These are phyloP conservation scores for Umimayanthus chanpuru DNA, from an alignment of 92 coral and sea anemone species.

Conservation along the genomic window DNA sequence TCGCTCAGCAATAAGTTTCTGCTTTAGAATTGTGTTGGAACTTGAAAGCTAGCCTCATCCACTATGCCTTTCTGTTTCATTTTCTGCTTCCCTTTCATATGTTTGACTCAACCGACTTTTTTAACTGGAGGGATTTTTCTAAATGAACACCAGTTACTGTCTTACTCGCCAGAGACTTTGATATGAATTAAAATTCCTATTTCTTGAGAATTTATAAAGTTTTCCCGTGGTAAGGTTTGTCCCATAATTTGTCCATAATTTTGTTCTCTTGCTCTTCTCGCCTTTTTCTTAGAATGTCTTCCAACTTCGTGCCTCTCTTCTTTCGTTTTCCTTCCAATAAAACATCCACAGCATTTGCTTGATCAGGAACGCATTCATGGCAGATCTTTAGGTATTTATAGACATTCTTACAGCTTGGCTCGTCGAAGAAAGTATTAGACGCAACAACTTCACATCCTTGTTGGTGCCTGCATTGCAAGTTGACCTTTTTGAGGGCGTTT, in stretches of 20 bases:
- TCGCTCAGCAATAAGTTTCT: too few relatives aligned
- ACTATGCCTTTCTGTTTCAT: background rate
- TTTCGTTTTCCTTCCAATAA: conserved; percentile 74
- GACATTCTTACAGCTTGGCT: conserved; percentile 91
- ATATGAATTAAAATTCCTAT: background rate
- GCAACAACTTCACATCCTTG: conserved; percentile 98
- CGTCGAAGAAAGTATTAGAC: conserved; percentile 95
- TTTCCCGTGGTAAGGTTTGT: conserved; percentile 60
- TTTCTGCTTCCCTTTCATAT: background rate
- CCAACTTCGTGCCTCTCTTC: conserved; percentile 85
- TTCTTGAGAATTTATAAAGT: conserved; percentile 40
- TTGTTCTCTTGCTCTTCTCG: conserved; percentile 70
- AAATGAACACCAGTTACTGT: background rate
- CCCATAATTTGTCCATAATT: conserved; percentile 72
- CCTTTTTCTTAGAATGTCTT: conserved; percentile 65
- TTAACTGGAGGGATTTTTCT: background rate
- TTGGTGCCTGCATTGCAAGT: conserved; percentile 85
- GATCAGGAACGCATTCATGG: conserved; percentile 94
- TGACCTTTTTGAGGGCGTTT: conserved; percentile 83
- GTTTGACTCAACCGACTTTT: background rate
- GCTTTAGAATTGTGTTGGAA: background rate
- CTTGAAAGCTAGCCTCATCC: background rate
- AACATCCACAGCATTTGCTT: conserved; percentile 76
- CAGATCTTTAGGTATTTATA: conserved; percentile 94
- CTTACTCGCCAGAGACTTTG: background rate